Evolutionary conservation across 2,113 vertebrate genomes (phyloP).

Genomic region (Vulpes vulpes): DNA sequence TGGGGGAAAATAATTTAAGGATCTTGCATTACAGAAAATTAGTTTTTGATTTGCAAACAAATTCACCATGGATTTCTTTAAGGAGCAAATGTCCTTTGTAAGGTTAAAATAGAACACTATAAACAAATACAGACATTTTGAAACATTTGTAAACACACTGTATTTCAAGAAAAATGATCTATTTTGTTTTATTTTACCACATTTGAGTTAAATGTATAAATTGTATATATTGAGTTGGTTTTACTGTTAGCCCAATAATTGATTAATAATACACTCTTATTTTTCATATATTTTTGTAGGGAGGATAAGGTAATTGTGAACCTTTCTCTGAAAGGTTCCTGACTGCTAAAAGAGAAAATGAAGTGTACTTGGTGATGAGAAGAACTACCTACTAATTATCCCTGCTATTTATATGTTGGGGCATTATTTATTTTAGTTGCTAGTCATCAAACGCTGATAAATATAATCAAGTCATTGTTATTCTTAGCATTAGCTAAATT

Average conservation of each 20-base stretch:
- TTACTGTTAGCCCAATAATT: not conserved
- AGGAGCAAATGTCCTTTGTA: not conserved
- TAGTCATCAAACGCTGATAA: not conserved
- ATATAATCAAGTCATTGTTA: not conserved
- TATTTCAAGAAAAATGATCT: not conserved
- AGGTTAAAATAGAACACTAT: not conserved
- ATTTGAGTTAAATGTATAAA: not conserved
- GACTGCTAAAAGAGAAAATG: not conserved
- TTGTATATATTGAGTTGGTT: not conserved
- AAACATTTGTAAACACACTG: not conserved
- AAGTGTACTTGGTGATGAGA: not conserved
- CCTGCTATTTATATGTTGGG: not conserved
- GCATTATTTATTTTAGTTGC: not conserved
- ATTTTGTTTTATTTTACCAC: not conserved
- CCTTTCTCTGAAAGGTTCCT: not conserved
- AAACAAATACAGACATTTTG: not conserved
- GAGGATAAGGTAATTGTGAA: not conserved
- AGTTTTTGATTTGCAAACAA: not conserved
- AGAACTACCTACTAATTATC: not conserved
- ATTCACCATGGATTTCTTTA: not conserved
- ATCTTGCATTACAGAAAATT: not conserved
- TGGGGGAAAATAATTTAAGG: not conserved
- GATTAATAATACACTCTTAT: not conserved
- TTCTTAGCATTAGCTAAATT: not conserved
- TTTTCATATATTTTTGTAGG: not conserved